Conservation (phyloP, 2,113 vertebrate species). For the Paramisgurnus dabryanus region DNA sequence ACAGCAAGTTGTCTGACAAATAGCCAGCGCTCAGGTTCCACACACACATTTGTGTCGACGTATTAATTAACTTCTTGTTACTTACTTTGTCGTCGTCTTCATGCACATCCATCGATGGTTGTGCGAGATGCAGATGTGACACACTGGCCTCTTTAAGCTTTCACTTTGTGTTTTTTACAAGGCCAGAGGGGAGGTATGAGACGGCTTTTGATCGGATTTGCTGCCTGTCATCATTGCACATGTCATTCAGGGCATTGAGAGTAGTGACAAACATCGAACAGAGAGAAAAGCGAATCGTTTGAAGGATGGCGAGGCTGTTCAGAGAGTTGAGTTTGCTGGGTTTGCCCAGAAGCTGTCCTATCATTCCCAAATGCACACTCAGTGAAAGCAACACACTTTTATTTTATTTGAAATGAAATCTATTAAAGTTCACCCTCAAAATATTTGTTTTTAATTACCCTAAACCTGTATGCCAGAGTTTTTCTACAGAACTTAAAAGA, state of each 20-base stretch:
- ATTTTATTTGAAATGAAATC: too few species aligned
- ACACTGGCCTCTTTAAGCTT: background rate
- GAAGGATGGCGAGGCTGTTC: conserved; percentile 12
- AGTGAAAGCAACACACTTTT: too few species aligned
- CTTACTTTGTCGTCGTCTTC: conserved; percentile 19
- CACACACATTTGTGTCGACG: conserved; percentile 20
- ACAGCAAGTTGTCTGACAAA: conserved; percentile 34
- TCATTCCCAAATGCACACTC: background rate
- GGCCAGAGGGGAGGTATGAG: conserved; percentile 10
- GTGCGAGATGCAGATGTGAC: conserved; percentile 2
- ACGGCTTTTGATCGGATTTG: conserved; percentile 9
- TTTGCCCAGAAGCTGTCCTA: conserved; percentile 9
- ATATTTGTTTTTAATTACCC: too few species aligned
- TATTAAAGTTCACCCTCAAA: too few species aligned
- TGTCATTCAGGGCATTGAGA: conserved; percentile 5
- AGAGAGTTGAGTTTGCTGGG: conserved; percentile 16
- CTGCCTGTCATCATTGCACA: conserved; percentile 2
- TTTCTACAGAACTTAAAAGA: too few species aligned
- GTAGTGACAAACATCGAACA: conserved; percentile 26
- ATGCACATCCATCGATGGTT: background rate
- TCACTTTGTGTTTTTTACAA: conserved; percentile 3
- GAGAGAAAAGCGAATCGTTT: conserved; percentile 34
- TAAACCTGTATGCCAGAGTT: too few species aligned
- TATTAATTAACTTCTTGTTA: conserved; percentile 34
- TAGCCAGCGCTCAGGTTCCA: conserved; percentile 1